Evolutionary conservation across 2,113 vertebrate species (phyloP), one percentile per base, ranked within the genome.

Genomic region (Heloderma charlesbogerti): DNA sequence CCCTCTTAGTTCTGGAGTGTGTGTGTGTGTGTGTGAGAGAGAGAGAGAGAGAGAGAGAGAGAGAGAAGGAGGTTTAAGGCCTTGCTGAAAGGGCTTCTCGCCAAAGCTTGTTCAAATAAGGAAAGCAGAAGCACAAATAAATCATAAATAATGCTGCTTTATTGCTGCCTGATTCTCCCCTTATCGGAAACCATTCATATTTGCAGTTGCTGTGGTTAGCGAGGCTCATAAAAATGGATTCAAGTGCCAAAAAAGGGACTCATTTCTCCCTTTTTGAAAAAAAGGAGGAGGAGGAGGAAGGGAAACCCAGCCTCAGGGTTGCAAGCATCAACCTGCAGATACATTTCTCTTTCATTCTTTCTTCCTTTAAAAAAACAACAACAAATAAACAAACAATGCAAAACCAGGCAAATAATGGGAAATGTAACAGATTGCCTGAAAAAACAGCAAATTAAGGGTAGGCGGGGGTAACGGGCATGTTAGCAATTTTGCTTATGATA

Each of bases 401-500:
- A 67, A 93, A 86, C 48, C 71, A 40, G 60, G 89, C 6, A 4
- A 88, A 89, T 91, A 57, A 20, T 92, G 89, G 43, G 88, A 93
- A 95, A 95, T 96, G 93, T 94, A 96, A 95, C 95, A 95, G 94
- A 95, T 94, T 91, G 94, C 93, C 90, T 95, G 94, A 69, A 91
- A 96, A 96, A 95, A 95, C 90, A 93, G 93, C 94, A 96, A 95
- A 97, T 97, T 94, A 97, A 95, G 93, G 87, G 92, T 94, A 96
- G 96, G 95, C 87, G 81, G 91, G 95, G 95, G 94, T 95, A 96
- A 96, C 95, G 95, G 89, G 85, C 93, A 96, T 96, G 97, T 95
- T 96, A 96, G 95, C 96, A 96, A 96, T 97, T 97, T 96, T 95
- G 93, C 94, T 96, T 92, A 92, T 97, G 97, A 97, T 97, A 97